A percentile compares a stretch with the other conserved stretches of the same genome.
phyloP scores from a whole-genome alignment of 1,140 invertebrate species.

The Papilio polytes region DNA sequence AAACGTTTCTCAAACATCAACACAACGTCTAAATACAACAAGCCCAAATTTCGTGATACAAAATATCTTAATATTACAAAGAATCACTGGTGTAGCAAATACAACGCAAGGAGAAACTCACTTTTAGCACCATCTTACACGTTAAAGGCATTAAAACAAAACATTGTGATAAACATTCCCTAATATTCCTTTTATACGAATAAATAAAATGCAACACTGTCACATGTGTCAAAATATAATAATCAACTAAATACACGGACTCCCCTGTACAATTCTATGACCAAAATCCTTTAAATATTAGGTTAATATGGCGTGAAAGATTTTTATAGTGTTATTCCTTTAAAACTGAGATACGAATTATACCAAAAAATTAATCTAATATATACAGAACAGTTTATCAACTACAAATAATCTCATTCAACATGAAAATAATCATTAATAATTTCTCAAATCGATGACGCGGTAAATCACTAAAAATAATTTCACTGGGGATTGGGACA shows the following conservation, averaged over 20 bases:
- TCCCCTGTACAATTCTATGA: slow-evolving; percentile 1
- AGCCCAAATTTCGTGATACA: slow-evolving; percentile 52
- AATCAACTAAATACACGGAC: slow-evolving; percentile 39
- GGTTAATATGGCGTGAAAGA: slow-evolving; percentile 38
- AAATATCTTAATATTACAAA: slow-evolving; percentile 45
- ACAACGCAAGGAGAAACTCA: slow-evolving; percentile 35
- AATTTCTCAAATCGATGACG: slow-evolving; percentile 71
- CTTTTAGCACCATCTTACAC: slow-evolving; percentile 56
- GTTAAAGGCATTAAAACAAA: slow-evolving; percentile 60
- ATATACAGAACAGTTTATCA: slow-evolving; percentile 69
- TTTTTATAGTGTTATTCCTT: slow-evolving; percentile 53
- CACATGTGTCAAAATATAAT: slow-evolving; percentile 46
- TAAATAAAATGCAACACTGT: slow-evolving; percentile 63
- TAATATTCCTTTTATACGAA: slow-evolving; percentile 51
- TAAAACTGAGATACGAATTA: slow-evolving; percentile 62
- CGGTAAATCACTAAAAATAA: slow-evolving; percentile 50
- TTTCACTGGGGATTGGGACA: slow-evolving; percentile 45
- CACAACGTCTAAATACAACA: slow-evolving; percentile 64
- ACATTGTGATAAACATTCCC: slow-evolving; percentile 61
- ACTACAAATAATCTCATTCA: slow-evolving; percentile 79
- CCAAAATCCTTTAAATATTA: slow-evolving; percentile 1
- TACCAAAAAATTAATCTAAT: slow-evolving; percentile 64
- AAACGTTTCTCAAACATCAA: slow-evolving; percentile 67
- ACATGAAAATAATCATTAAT: slow-evolving; percentile 61
- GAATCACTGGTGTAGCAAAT: slow-evolving; percentile 27